phyloP scores from a whole-genome alignment of 2,113 vertebrate species.

The Coryphaenoides rupestris region DNA sequence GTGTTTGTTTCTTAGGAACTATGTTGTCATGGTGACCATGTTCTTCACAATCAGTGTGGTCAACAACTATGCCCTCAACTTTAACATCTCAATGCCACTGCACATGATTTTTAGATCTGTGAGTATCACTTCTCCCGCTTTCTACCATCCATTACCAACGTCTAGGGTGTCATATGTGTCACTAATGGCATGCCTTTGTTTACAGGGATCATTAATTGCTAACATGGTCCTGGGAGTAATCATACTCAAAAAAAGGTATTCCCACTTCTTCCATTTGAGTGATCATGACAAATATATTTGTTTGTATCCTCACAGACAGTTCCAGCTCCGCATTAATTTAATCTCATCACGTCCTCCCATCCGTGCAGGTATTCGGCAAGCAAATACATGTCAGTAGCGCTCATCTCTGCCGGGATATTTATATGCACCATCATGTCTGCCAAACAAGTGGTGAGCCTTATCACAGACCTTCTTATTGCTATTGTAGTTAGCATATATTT shows the following conservation, averaged over 20 bases:
- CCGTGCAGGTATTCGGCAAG: constrained; percentile 81
- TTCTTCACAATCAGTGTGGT: constrained; percentile 96
- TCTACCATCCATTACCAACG: neutral
- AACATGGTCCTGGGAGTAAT: constrained; percentile 94
- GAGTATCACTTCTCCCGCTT: constrained; percentile 50
- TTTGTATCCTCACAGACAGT: neutral
- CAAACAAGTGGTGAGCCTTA: constrained; percentile 90
- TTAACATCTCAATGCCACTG: constrained; percentile 94
- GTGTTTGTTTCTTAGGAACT: constrained; percentile 73
- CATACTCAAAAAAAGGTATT: constrained; percentile 94
- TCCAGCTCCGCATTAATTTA: too few species aligned
- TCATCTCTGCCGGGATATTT: constrained; percentile 94
- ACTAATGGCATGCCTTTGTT: constrained; percentile 21
- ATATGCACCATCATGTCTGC: constrained; percentile 98
- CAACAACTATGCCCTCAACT: constrained; percentile 96
- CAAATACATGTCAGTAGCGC: constrained; percentile 86
- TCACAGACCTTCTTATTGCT: neutral
- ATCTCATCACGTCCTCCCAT: constrained; percentile 1
- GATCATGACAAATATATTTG: neutral
- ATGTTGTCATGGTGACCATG: constrained; percentile 93
- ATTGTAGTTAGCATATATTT: neutral
- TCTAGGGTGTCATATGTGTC: too few species aligned
- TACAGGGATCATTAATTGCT: constrained; percentile 93
- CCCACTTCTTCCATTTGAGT: neutral
- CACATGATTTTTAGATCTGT: constrained; percentile 99